Base-by-base conservation (phyloP, 2,888 invertebrate species). In the Heteromurus nitidus region DNA sequence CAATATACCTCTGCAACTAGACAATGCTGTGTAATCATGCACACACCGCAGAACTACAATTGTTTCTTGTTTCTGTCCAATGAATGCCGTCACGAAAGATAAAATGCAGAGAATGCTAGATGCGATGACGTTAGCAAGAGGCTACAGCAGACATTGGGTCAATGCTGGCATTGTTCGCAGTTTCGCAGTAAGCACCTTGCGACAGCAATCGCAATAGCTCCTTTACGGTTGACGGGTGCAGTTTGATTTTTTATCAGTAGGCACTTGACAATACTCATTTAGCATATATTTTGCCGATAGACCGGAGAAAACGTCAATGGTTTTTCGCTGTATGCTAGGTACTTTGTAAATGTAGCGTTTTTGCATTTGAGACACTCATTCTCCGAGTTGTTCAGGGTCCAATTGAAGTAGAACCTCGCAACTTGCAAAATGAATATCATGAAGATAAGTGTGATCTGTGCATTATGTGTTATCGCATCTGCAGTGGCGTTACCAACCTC, bases 261-360 rank as follows among this genome's bases (percentile, higher is more conserved):
- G 79, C 79, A 64, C 72, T 65, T 80, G 65, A 72, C 72, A n/a
- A n/a, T n/a, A 70, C 7, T 26, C 28, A 65, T 80, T 80, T 80
- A 24, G 72, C 79, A 44, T 65, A 68, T 60, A 18, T 42, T 30
- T 22, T 47, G 42, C 18, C 65, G 70, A 72, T 72, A 80, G 79
- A 64, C 79, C 79, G 79, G 72, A 47, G 18, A 11, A 44, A 28
- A 24, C 16, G 3, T 28, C 60, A 31, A 42, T 72, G 79, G 79
- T 42, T 72, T 80, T 44, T 72, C 64, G 72, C 36, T 65, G 28
- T 65, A 42, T 65, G 79, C 65, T 70, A 77, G 64, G 24, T 69
- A 13, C 13, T 67, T 67, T 62, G 5, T 9, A 55, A 55, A 55
- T 11, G 9, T 47, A 47, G 11, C 47, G 24, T 31, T 31, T 47